Percentiles rank a stretch among this genome's conserved stretches.
phyloP scores from a whole-genome alignment of 2,888 invertebrate genomes.

The Drosophila maculinotata region DNA sequence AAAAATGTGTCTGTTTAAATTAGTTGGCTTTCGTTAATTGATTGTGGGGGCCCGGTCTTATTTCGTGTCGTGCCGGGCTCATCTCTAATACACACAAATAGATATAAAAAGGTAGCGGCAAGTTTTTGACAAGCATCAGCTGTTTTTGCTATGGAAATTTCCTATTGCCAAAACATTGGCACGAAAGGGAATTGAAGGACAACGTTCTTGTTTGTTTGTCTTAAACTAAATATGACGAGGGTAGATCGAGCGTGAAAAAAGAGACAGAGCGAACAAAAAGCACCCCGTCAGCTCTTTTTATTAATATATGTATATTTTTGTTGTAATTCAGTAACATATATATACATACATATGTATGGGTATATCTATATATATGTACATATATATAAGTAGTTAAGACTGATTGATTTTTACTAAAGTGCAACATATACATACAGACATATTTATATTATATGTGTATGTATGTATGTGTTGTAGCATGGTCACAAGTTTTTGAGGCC shows the following conservation, averaged over 20 bases:
- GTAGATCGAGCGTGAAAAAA: conserved; percentile 37
- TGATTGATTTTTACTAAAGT: conserved; percentile 58
- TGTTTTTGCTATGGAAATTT: conserved; percentile 72
- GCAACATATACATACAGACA: conserved; percentile 7
- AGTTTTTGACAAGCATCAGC: conserved; percentile 69
- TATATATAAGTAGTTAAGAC: conserved; percentile 1
- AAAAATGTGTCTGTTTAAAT: too few species aligned
- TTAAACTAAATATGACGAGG: conserved; percentile 12
- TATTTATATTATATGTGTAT: conserved; percentile 1
- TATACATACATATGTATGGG: neutral
- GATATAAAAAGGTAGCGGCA: conserved; percentile 30
- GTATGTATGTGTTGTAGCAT: conserved; percentile 21
- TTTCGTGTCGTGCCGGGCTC: too few species aligned
- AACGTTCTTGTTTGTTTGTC: conserved; percentile 9
- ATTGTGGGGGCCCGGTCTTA: too few species aligned
- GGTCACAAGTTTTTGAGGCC: conserved; percentile 63
- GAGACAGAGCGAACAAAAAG: conserved; percentile 27
- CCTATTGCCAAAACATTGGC: conserved; percentile 50
- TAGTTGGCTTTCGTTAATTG: too few species aligned
- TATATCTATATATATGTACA: neutral
- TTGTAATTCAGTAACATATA: conserved; percentile 1
- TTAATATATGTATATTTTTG: conserved; percentile 29
- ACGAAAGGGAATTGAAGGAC: conserved; percentile 4
- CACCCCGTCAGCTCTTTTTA: conserved; percentile 44
- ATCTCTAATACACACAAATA: conserved; percentile 14